Evolutionary conservation across 1,140 invertebrate genomes (phyloP).

Genomic region (Thereuonema tuberculata): DNA sequence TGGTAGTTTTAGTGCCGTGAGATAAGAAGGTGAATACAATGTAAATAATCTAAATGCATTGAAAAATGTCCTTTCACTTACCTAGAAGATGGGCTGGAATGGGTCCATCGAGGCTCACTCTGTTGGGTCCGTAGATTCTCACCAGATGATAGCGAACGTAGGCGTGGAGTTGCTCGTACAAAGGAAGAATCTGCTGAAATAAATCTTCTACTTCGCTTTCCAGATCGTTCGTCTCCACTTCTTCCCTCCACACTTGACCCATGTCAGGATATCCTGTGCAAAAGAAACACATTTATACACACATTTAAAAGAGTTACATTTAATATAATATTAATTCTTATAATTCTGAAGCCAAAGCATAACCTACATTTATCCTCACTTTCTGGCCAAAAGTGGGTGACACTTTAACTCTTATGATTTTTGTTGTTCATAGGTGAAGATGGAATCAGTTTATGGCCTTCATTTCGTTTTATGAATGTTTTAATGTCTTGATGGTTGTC

Average conservation of each 20-base stretch:
- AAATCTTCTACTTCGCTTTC: conserved; percentile 21
- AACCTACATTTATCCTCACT: no score
- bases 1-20: no score
- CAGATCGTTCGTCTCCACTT: conserved; percentile 19
- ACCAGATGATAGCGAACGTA: conserved; percentile 27
- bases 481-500: no score
- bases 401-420: no score
- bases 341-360: no score
- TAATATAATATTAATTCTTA: no score
- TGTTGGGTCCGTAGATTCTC: conserved; percentile 20
- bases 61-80: conserved; percentile 26
- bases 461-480: no score
- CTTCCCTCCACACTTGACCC: conserved; percentile 16
- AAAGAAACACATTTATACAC: background rate
- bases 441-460: no score
- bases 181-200: conserved; percentile 23
- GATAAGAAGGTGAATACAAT: conserved; percentile 3
- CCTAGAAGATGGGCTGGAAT: conserved; percentile 42
- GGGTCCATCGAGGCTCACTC: conserved; percentile 27
- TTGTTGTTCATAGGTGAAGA: no score
- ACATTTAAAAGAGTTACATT: no score
- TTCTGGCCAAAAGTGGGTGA: no score
- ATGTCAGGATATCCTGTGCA: conserved; percentile 14
- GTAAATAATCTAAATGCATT: background rate
- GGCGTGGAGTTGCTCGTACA: conserved; percentile 29